phyloP scores from a whole-genome alignment of 2,113 vertebrate genomes.

The Calyptommatus sinebrachiatus region DNA sequence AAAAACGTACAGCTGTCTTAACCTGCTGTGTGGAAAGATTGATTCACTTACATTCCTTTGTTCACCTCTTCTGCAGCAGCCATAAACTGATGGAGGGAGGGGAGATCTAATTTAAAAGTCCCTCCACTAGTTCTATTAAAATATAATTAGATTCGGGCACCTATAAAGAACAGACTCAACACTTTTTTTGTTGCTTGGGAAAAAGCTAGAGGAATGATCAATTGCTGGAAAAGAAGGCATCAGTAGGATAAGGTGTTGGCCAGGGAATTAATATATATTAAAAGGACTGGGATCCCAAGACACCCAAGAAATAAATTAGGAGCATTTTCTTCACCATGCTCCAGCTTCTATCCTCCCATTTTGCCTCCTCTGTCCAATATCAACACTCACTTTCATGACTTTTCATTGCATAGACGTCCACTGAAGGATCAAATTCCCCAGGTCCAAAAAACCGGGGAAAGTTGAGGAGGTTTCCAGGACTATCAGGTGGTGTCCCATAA shows the following conservation, averaged over 20 bases:
- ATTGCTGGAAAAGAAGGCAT: not conserved
- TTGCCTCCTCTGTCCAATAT: not conserved
- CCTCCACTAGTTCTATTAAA: no score
- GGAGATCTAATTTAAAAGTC: no score
- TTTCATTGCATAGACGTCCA: slow-evolving; percentile 94
- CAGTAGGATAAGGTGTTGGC: not conserved
- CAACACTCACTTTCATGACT: slow-evolving; percentile 86
- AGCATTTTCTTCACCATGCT: no score
- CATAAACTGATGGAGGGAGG: no score
- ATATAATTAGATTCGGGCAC: no score
- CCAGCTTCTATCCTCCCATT: not conserved
- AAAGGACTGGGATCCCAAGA: not conserved
- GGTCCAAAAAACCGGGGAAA: slow-evolving; percentile 90
- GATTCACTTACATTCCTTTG: no score
- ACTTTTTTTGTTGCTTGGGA: not conserved
- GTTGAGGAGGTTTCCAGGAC: slow-evolving; percentile 88
- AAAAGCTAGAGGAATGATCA: no score
- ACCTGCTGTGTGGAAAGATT: no score
- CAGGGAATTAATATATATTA: not conserved
- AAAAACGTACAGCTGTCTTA: no score
- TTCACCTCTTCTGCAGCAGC: no score
- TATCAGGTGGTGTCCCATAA: slow-evolving; percentile 89
- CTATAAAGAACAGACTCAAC: not conserved
- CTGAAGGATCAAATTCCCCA: slow-evolving; percentile 88
- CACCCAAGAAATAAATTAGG: not conserved